Evolutionary conservation across 2,888 invertebrate genomes (phyloP).

Genomic region (Cinara cedri): DNA sequence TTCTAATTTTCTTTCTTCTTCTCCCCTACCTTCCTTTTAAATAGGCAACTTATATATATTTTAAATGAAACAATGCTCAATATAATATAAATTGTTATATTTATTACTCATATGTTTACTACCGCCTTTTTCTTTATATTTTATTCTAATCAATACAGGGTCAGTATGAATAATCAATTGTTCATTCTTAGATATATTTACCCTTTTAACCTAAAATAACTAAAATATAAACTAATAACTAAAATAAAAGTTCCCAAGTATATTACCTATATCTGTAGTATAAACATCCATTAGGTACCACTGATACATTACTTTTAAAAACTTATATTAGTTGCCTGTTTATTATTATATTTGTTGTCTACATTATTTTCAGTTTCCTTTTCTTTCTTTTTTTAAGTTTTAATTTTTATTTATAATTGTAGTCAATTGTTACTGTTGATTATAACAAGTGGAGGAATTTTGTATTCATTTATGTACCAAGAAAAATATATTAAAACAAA

Average conservation of each 20-base stretch:
- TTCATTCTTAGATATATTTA: neutral
- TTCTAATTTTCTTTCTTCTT: neutral
- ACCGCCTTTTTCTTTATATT: neutral
- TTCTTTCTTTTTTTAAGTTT: conserved; percentile 31
- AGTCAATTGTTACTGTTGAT: conserved; percentile 45
- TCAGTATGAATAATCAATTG: neutral
- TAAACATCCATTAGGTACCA: neutral
- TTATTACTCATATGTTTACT: neutral
- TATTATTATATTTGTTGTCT: conserved; percentile 22
- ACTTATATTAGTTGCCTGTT: conserved; percentile 45
- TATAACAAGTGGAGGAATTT: conserved; percentile 8
- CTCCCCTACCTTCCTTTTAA: neutral
- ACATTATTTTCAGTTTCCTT: conserved; percentile 22
- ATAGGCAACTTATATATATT: conserved; percentile 48
- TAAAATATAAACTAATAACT: no score
- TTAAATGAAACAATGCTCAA: conserved; percentile 15
- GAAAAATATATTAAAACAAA: no score
- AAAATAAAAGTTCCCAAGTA: neutral
- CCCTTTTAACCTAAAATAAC: neutral
- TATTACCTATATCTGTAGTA: neutral
- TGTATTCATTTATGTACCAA: conserved; percentile 10
- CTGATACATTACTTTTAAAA: neutral
- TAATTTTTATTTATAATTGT: conserved; percentile 35
- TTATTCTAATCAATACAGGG: conserved; percentile 22
- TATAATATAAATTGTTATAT: neutral